A percentile compares a stretch with the other conserved stretches of the same genome.
phyloP scores from a whole-genome alignment of 2,113 vertebrate genomes.

The Caranx melampygus region DNA sequence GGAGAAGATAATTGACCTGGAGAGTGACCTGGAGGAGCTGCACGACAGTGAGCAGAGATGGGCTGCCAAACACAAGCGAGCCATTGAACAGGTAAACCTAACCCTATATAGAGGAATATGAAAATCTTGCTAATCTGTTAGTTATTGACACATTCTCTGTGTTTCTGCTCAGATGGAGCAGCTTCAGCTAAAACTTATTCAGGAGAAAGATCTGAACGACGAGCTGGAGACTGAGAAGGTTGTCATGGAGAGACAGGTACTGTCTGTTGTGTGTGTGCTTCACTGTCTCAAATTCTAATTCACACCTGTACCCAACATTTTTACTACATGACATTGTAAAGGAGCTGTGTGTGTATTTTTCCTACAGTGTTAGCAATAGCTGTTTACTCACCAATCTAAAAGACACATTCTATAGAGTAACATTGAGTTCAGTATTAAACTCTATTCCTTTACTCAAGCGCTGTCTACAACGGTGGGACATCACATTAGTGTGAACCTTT shows the following conservation, averaged over 20 bases:
- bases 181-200: slow-evolving; percentile 83
- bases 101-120: no score
- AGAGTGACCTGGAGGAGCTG: slow-evolving; percentile 83
- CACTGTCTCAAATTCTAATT: no score
- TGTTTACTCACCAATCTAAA: no score
- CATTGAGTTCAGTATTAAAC: no score
- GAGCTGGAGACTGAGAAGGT: slow-evolving; percentile 79
- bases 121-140: neutral
- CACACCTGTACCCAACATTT: no score
- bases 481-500: no score
- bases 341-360: no score
- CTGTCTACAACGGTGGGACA: no score
- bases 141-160: neutral
- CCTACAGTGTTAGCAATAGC: no score
- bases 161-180: slow-evolving; percentile 77
- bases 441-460: no score
- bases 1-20: slow-evolving; percentile 84
- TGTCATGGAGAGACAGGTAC: slow-evolving; percentile 82
- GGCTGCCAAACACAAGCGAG: slow-evolving; percentile 80
- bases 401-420: no score
- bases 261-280: slow-evolving; percentile 28
- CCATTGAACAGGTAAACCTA: slow-evolving; percentile 80
- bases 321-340: no score
- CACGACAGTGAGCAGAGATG: slow-evolving; percentile 82
- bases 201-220: slow-evolving; percentile 83